A percentile compares a stretch with the other conserved stretches of the same genome.
These are phyloP conservation scores for Actinia equina DNA, from an alignment of 64 coral and sea anemone genomes.

Conservation along the genomic window DNA sequence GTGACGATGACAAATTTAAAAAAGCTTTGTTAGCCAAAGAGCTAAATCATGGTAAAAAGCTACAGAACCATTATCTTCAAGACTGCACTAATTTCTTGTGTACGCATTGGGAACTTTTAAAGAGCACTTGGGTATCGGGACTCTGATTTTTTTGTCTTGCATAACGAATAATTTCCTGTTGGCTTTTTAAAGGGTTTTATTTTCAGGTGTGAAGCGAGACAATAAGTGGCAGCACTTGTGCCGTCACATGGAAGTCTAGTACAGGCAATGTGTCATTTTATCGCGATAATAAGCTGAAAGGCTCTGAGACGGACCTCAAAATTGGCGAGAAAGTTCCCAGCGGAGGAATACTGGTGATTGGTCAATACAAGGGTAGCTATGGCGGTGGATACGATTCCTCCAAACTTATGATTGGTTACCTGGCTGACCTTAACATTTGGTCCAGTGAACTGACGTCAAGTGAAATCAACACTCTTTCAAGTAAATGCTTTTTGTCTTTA, in stretches of 20 bases:
- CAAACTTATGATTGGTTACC: background rate
- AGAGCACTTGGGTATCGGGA: too few relatives aligned
- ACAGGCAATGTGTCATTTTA: background rate
- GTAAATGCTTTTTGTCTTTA: background rate
- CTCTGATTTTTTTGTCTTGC: too few relatives aligned
- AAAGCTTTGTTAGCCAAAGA: too few relatives aligned
- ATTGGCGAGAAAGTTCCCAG: background rate
- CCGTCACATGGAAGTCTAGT: background rate
- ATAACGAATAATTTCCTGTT: too few relatives aligned
- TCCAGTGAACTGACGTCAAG: background rate
- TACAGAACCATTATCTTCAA: too few relatives aligned
- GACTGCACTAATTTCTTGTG: too few relatives aligned
- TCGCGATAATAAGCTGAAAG: background rate
- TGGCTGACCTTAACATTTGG: slow-evolving; percentile 7
- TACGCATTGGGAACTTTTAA: too few relatives aligned
- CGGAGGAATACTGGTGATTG: background rate
- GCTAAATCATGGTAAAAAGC: too few relatives aligned
- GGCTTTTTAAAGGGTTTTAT: too few relatives aligned
- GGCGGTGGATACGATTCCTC: background rate
- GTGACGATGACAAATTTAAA: too few relatives aligned
- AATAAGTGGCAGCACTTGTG: slow-evolving; percentile 1
- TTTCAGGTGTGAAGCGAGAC: background rate
- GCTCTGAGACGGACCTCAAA: background rate
- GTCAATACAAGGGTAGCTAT: slow-evolving; percentile 17
- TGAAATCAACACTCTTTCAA: background rate